These are phyloP conservation scores for Drosophila watanabei DNA, from an alignment of 1,140 invertebrate species.

Conservation along the genomic window DNA sequence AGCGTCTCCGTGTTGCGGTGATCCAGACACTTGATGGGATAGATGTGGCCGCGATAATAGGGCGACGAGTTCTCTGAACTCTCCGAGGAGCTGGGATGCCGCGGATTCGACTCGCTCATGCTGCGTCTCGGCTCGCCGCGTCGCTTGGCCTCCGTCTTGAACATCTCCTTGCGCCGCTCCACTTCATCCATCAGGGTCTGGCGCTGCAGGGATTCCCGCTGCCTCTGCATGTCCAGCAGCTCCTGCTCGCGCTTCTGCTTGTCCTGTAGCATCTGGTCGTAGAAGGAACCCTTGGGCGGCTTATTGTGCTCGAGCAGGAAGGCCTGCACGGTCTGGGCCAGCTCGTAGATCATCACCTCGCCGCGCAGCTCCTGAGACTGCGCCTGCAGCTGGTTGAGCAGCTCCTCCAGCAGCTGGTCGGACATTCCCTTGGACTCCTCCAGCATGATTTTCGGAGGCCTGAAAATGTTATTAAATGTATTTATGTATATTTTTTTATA, in stretches of 20 bases:
- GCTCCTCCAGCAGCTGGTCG: slow-evolving; percentile 86
- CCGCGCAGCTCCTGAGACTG: slow-evolving; percentile 88
- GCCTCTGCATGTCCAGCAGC: slow-evolving; percentile 87
- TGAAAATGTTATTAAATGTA: slow-evolving; percentile 9
- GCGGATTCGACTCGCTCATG: slow-evolving; percentile 81
- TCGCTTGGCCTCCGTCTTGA: slow-evolving; percentile 75
- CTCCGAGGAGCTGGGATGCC: slow-evolving; percentile 77
- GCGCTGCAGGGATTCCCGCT: slow-evolving; percentile 86
- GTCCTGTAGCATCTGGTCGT: slow-evolving; percentile 93
- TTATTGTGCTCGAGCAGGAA: slow-evolving; percentile 91
- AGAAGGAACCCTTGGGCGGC: slow-evolving; percentile 91
- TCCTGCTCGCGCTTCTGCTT: slow-evolving; percentile 88
- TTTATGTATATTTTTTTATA: background rate
- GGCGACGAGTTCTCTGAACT: slow-evolving; percentile 80
- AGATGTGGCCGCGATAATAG: slow-evolving; percentile 69
- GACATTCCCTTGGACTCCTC: slow-evolving; percentile 89
- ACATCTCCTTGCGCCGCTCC: slow-evolving; percentile 83
- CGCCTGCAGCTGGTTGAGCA: slow-evolving; percentile 87
- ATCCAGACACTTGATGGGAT: slow-evolving; percentile 75
- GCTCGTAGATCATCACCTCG: slow-evolving; percentile 92
- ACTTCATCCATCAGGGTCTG: slow-evolving; percentile 81
- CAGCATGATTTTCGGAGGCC: slow-evolving; percentile 75
- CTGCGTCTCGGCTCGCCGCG: slow-evolving; percentile 73
- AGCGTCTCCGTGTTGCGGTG: slow-evolving; percentile 78
- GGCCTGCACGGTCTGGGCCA: slow-evolving; percentile 89